Percentiles rank a stretch among this genome's conserved stretches.
Evolutionary conservation across 2,113 vertebrate genomes (phyloP).

Genomic region (Leptocoma aspasia): DNA sequence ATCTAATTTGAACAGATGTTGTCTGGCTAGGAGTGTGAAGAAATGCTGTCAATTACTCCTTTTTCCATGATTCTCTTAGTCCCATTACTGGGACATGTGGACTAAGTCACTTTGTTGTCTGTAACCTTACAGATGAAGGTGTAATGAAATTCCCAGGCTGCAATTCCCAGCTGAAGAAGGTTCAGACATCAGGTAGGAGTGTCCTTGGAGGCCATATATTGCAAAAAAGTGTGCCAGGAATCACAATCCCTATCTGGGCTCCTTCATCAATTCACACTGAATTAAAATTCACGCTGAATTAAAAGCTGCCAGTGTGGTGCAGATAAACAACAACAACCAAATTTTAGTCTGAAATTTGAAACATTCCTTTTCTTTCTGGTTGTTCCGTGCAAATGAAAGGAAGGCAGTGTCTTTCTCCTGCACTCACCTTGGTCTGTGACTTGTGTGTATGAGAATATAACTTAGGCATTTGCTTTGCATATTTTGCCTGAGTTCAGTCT

Average conservation of each 20-base stretch:
- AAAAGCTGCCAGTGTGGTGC: background rate
- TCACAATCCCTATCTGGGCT: background rate
- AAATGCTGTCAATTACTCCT: background rate
- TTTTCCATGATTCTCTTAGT: background rate
- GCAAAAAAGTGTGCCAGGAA: background rate
- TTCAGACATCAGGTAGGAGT: background rate
- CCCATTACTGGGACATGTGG: background rate
- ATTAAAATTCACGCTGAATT: background rate
- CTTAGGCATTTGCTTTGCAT: background rate
- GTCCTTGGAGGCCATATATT: background rate
- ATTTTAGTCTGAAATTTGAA: background rate
- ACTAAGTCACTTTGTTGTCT: background rate
- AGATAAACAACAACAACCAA: background rate
- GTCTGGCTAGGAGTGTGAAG: background rate
- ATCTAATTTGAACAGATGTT: constrained; percentile 44
- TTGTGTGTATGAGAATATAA: background rate
- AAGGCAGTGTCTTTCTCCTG: background rate
- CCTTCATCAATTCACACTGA: background rate
- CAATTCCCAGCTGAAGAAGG: constrained; percentile 1
- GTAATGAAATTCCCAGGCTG: background rate
- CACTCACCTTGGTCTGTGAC: background rate
- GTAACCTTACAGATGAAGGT: background rate
- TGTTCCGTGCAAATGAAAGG: background rate
- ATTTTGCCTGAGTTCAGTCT: background rate
- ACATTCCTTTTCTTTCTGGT: background rate